Percentiles rank a stretch among this genome's conserved stretches.
These are phyloP conservation scores for Physocephala rufipes DNA, from an alignment of 2,888 invertebrate genomes.

Conservation along the genomic window DNA sequence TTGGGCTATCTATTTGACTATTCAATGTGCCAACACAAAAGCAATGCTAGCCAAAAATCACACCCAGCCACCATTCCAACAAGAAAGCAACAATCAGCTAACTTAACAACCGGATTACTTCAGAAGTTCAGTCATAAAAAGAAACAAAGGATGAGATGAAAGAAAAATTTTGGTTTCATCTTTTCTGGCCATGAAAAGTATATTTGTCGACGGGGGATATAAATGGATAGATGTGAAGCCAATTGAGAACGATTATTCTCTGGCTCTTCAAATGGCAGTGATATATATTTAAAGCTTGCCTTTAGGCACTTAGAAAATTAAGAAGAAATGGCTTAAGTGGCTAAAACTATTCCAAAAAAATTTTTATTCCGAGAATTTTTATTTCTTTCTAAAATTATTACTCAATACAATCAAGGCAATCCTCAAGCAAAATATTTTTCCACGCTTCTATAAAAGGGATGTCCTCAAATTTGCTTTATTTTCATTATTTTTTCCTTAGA, in stretches of 20 bases:
- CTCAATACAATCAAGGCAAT: neutral
- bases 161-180: neutral
- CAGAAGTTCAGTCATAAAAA: too few relatives aligned
- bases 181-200: neutral
- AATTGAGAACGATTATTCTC: neutral
- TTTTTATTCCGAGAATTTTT: too few relatives aligned
- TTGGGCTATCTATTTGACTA: too few relatives aligned
- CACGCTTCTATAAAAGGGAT: too few relatives aligned
- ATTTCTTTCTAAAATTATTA: neutral
- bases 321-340: neutral
- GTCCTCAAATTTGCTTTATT: too few relatives aligned
- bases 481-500: too few relatives aligned
- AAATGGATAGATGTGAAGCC: neutral
- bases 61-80: too few relatives aligned
- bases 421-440: neutral
- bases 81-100: too few relatives aligned
- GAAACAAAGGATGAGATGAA: neutral
- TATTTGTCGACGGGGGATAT: neutral
- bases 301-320: conserved; percentile 19
- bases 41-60: too few relatives aligned
- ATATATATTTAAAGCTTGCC: conserved; percentile 16
- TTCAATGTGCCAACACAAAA: too few relatives aligned
- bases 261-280: neutral
- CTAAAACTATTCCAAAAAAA: neutral
- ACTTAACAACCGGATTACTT: too few relatives aligned